phyloP scores from a whole-genome alignment of 2,888 invertebrate genomes.

The Rhyacophila evoluta region DNA sequence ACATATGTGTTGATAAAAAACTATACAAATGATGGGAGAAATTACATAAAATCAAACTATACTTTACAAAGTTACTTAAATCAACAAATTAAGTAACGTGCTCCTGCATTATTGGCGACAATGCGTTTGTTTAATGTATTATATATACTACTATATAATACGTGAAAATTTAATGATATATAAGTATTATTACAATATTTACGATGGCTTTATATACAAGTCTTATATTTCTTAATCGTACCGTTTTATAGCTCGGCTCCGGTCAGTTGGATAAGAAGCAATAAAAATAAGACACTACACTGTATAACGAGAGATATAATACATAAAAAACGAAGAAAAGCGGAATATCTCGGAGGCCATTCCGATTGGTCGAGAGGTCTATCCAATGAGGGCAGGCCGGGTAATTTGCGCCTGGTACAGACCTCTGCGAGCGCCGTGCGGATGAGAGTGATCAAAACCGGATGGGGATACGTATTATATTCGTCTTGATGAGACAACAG shows the following conservation, averaged over 20 bases:
- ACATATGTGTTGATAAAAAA: too few relatives aligned
- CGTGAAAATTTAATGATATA: too few relatives aligned
- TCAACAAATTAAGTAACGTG: too few relatives aligned
- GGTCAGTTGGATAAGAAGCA: slow-evolving; percentile 10
- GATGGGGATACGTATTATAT: background rate
- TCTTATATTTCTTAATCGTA: background rate
- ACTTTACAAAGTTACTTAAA: too few relatives aligned
- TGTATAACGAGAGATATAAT: background rate
- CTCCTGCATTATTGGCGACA: too few relatives aligned
- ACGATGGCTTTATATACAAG: background rate
- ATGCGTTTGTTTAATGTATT: too few relatives aligned
- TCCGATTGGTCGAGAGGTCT: slow-evolving; percentile 4
- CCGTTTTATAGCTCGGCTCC: background rate
- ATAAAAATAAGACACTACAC: slow-evolving; percentile 14
- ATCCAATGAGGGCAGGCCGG: slow-evolving; percentile 22
- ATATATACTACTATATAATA: too few relatives aligned
- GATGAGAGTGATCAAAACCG: slow-evolving; percentile 9
- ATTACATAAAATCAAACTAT: too few relatives aligned
- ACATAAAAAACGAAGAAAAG: slow-evolving; percentile 23
- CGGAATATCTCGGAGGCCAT: background rate
- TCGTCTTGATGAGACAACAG: background rate
- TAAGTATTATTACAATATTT: too few relatives aligned
- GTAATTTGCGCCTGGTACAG: slow-evolving; percentile 22
- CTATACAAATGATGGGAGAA: too few relatives aligned
- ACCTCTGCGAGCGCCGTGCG: background rate